Conservation (phyloP, 2,797 vertebrate species). For the Premnoplex brunnescens region DNA sequence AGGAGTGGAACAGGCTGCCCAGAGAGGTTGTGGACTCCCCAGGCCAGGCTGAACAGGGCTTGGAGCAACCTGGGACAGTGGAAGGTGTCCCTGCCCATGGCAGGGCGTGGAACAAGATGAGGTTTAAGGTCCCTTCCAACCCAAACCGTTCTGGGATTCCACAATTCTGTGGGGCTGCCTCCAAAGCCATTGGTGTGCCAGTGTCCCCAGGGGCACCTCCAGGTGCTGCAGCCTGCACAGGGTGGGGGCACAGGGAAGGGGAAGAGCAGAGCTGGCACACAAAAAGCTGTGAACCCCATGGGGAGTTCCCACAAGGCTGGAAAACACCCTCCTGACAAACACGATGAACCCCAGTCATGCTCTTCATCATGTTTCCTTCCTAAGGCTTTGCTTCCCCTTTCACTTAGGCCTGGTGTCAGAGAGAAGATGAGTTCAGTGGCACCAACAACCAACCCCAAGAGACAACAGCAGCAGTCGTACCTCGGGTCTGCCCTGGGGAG, state of each 20-base stretch:
- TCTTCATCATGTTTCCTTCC: not conserved
- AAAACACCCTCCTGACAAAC: not conserved
- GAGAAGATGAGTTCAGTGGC: not conserved
- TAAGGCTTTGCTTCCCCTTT: conserved; percentile 25
- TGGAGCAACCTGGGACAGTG: not conserved
- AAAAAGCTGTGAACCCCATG: accelerated
- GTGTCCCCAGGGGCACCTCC: accelerated
- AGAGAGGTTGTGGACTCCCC: not conserved
- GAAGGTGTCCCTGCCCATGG: not conserved
- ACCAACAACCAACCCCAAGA: not conserved
- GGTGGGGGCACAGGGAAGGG: not conserved
- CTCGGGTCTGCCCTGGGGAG: not conserved
- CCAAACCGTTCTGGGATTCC: not conserved
- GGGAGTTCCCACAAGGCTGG: not conserved
- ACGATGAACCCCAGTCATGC: not conserved
- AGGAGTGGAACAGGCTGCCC: not conserved
- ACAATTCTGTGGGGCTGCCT: too few species aligned
- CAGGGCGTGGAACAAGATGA: not conserved
- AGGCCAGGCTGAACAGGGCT: not conserved
- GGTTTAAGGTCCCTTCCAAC: not conserved
- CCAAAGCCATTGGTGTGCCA: not conserved
- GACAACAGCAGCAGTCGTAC: not conserved
- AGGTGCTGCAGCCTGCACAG: not conserved
- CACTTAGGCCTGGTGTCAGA: not conserved
- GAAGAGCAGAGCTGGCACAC: not conserved